Percentiles rank a stretch among this genome's conserved stretches.
phyloP scores from a whole-genome alignment of 2,113 vertebrate species.

The Maccullochella peelii region DNA sequence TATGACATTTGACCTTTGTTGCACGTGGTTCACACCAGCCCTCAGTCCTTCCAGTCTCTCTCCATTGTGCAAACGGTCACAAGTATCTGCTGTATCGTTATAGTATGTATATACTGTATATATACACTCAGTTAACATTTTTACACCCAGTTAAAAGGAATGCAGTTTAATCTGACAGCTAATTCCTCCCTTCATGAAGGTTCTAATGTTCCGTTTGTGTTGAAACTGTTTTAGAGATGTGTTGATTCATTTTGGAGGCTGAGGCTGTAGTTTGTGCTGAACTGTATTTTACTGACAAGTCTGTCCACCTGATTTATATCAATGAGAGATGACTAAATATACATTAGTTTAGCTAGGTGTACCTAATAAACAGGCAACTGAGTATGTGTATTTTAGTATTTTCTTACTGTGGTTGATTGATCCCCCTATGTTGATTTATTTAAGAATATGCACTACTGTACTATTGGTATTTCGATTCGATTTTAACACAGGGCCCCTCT shows the following conservation, averaged over 20 bases:
- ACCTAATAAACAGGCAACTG: not conserved
- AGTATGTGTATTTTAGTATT: not conserved
- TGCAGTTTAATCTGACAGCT: not conserved
- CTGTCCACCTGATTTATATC: no score
- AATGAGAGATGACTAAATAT: no score
- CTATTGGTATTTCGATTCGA: no score
- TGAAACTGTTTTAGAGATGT: not conserved
- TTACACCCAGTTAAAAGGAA: not conserved
- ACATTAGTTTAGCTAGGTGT: not conserved
- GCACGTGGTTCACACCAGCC: not conserved
- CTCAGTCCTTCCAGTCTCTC: not conserved
- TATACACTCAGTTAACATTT: not conserved
- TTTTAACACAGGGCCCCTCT: no score
- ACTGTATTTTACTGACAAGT: not conserved
- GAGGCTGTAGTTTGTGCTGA: not conserved
- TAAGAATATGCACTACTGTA: no score
- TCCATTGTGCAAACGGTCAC: not conserved
- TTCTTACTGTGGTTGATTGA: not conserved
- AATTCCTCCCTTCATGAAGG: not conserved
- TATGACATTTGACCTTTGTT: constrained; percentile 5
- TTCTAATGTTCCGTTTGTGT: not conserved
- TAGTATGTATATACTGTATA: not conserved
- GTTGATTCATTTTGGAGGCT: not conserved
- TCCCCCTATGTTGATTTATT: no score
- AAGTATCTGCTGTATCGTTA: not conserved